These are phyloP conservation scores for Dendropsophus ebraccatus DNA, from an alignment of 2,113 vertebrate species.

Conservation along the genomic window DNA sequence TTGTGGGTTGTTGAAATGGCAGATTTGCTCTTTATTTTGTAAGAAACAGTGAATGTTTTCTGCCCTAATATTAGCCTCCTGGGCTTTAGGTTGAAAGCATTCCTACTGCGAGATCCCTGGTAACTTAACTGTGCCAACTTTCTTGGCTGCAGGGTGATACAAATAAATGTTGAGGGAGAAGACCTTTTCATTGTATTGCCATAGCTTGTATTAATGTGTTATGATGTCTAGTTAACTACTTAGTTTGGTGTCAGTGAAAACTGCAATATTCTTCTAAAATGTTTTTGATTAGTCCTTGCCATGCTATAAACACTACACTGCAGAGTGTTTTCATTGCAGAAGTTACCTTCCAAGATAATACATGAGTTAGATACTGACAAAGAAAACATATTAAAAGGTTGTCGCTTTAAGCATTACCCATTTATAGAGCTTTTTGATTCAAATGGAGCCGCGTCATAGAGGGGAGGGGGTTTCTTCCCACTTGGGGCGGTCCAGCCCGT, in stretches of 20 bases:
- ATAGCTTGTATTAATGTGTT: slow-evolving; percentile 59
- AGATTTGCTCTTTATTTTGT: background rate
- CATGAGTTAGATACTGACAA: no score
- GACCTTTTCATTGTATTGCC: slow-evolving; percentile 59
- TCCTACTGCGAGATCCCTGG: slow-evolving; percentile 59
- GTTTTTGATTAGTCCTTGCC: background rate
- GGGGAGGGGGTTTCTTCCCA: no score
- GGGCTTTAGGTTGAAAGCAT: slow-evolving; percentile 67
- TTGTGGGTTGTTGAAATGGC: background rate
- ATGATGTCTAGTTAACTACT: slow-evolving; percentile 57
- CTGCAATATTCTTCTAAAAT: background rate
- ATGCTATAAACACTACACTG: background rate
- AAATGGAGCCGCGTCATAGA: no score
- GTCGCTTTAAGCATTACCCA: no score
- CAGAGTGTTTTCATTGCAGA: no score
- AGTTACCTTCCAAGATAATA: no score
- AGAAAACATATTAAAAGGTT: no score
- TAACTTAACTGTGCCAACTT: slow-evolving; percentile 62
- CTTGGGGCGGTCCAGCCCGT: no score
- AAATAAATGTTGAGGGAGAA: slow-evolving; percentile 41
- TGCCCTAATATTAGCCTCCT: slow-evolving; percentile 59
- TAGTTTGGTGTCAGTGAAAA: slow-evolving; percentile 31
- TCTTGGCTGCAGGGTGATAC: slow-evolving; percentile 51
- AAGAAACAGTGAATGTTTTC: slow-evolving; percentile 3
- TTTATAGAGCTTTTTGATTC: no score